Base-by-base conservation (phyloP, 2,113 vertebrate genomes). In the Pan paniscus region DNA sequence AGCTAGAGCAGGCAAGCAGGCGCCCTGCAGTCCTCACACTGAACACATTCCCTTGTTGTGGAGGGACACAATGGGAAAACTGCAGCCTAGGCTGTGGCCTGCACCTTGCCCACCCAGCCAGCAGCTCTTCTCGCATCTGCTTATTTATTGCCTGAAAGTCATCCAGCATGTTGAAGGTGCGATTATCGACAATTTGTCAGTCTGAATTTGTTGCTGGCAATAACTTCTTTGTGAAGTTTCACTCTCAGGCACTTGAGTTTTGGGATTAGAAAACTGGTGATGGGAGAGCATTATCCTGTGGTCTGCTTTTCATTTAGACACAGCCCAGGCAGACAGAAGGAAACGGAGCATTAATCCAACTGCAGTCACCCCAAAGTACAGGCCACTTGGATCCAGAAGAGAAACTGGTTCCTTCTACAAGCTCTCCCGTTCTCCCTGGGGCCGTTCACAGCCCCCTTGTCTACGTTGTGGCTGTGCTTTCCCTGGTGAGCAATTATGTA, bases 111-210 rank as follows among this genome's bases (percentile, higher is more conserved):
- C 13, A 5, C 27, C 38, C 12, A 18, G 14, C 25, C 5, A 3
- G 50, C 61, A 14, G 8, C 9, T 32, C 38, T 76, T 22, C 14
- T 4, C 9, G 22, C 40, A 4, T 59, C 23, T 55, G 93, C 85
- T 90, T 96, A 93, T 79, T 97, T 98, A 98, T 92, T 70, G 94
- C 95, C 97, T 97, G 96, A 92, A 97, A 98, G 98, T 94, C 83
- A 32, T 97, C 94, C 95, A 85, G 96, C 96, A 94, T 35, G 85
- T 90, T 61, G 84, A 92, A 96, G 95, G 88, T 96, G 76, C n/a
- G 76, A 93, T 95, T 98, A 98, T 99, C 98, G 98, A 99, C 99
- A 98, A 98, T 98, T 98, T 99, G 99, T 99, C 98, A 96, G 96
- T 98, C 97, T 97, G 96, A 97, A 98, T 99, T 98, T 99, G 98